A percentile compares a stretch with the other conserved stretches of the same genome.
phyloP scores from a whole-genome alignment of 2,797 vertebrate species.

The Dallia pectoralis region DNA sequence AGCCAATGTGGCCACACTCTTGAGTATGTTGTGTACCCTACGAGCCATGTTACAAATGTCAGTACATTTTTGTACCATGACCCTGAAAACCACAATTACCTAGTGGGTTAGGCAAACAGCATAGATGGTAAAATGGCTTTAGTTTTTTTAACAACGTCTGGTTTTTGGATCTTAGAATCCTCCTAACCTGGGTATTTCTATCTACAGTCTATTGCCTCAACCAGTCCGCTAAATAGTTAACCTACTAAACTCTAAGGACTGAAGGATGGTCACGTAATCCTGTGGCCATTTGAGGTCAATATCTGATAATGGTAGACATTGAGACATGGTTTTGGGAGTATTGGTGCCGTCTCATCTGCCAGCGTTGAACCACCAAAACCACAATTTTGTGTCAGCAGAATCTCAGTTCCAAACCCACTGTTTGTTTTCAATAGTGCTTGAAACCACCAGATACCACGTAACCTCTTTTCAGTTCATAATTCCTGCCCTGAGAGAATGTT shows the following conservation, averaged over 20 bases:
- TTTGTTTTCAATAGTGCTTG: conserved; percentile 49
- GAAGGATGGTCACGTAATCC: conserved; percentile 34
- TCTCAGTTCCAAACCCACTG: conserved; percentile 46
- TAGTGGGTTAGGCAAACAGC: too few species aligned
- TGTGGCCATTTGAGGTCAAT: conserved; percentile 31
- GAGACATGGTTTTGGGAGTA: conserved; percentile 41
- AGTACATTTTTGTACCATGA: too few species aligned
- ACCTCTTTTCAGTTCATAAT: conserved; percentile 26
- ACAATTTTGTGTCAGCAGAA: conserved; percentile 51
- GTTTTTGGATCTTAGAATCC: too few species aligned
- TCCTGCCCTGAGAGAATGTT: conserved; percentile 20
- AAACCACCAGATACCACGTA: conserved; percentile 37
- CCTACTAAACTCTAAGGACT: conserved; percentile 10
- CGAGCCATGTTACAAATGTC: too few species aligned
- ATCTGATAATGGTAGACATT: conserved; percentile 29
- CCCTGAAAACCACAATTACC: too few species aligned
- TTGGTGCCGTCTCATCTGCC: conserved; percentile 24
- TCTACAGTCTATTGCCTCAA: conserved; percentile 4
- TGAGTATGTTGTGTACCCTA: too few species aligned
- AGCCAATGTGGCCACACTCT: too few species aligned
- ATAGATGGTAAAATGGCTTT: too few species aligned
- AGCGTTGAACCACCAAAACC: conserved; percentile 45
- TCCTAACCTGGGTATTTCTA: too few species aligned
- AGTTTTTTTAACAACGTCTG: too few species aligned
- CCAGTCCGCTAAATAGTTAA: background rate